Evolutionary conservation across 2,888 invertebrate species (phyloP), one percentile per base, ranked within the genome.

Genomic region (Lochmaea capreae): DNA sequence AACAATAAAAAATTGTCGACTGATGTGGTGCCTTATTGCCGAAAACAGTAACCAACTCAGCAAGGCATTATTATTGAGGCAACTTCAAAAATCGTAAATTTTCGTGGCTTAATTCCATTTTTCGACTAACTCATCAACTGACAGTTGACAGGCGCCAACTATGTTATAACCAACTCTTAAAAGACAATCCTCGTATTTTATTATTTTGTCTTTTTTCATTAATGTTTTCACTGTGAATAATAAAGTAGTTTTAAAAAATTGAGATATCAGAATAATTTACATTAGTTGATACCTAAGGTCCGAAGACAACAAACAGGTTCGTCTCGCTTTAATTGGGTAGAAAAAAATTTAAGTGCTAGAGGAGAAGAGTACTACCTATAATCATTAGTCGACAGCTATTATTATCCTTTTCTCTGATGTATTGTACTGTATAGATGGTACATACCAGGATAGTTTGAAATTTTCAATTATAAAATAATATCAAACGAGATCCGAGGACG

Each of bases 181-280:
- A 5, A 33, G 5, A 33, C 33, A 33, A 3, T 5, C 33, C 33
- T 33, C 33, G 33, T 14, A 14, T 49, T 11, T 12, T 49, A 49
- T 49, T n/a, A 49, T 14, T 14, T 49, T 26, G 5, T 18, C 5
- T 61, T 61, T 61, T 33, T 18, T 22, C 6, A n/a, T n/a, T n/a
- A n/a, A n/a, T 52, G 52, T 5, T 54, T 54, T 9, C 16, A 54
- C n/a, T 3, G 6, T 70, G 66, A 57, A 66, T 75, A 72, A 72
- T 75, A 67, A 63, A 70, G 72, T 63, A 69, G 72, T 75, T 72
- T 70, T 33, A 52, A 46, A 46, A 12, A 69, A 76, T 76, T 76
- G 73, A 76, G 76, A 69, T 61, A 73, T 76, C 68, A 42, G 54
- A 67, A 67, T 71, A 71, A 73, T 72, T 76, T 76, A 76, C 71